Base-by-base conservation (phyloP, 2,113 vertebrate species). In the Eulemur macaco region DNA sequence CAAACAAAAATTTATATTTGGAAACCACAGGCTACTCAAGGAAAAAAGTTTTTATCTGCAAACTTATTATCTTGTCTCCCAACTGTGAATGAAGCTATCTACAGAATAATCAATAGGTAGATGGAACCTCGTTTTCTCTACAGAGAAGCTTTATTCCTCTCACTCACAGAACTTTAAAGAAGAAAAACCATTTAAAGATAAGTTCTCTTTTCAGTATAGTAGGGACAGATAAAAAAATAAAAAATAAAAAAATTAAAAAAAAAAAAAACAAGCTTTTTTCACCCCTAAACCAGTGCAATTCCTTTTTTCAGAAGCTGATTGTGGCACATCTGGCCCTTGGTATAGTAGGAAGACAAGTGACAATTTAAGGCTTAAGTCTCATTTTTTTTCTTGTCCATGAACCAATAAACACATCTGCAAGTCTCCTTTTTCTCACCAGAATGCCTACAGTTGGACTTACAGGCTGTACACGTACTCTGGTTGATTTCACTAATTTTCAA, bases 31-130 rank as follows among this genome's bases (percentile, higher is more conserved):
- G 39, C 15, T 77, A 52, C 34, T 56, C 52, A 69, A 89, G 29
- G 50, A 76, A 76, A 86, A 87, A 31, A 31, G 8, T 47, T 50
- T 74, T 92, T 63, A 52, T 31, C 14, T 64, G n/a, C 37, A 78
- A 77, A 86, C 34, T 50, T 89, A 76, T 29, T 77, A 37, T 82
- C 63, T 63, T 21, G 34, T 56, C 84, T 82, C 37, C 45, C 18
- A 69, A 64, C 17, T 66, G 42, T 11, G 37, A 97, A 86, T 80
- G 42, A 47, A 88, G 39, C 60, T 69, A 92, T 56, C n/a, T 64
- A 85, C 34, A 20, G n/a, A 83, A 91, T 37, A 89, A 47, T 93
- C 89, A 68, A 74, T 34, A 92, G 47, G 90, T 78, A 83, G n/a
- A 27, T 37, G 29, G 14, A 63, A 80, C 21, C 39, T 50, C 29